Conservation (phyloP, 2,888 invertebrate genomes). For the Dendrolimus pini region DNA sequence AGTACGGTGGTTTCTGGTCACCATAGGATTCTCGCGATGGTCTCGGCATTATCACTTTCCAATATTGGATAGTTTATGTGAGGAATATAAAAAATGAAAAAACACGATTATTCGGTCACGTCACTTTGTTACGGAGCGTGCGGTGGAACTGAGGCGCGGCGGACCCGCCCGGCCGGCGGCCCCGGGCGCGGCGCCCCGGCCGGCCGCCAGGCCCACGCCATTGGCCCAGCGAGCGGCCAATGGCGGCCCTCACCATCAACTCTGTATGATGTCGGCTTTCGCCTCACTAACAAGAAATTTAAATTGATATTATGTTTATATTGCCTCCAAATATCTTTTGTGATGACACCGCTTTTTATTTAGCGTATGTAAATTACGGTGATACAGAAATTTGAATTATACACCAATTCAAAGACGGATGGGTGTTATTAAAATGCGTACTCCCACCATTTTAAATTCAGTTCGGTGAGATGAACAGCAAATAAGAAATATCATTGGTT, state of each 20-base stretch:
- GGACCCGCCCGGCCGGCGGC: slow-evolving; percentile 39
- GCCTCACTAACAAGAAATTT: slow-evolving; percentile 76
- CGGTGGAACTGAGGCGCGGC: slow-evolving; percentile 67
- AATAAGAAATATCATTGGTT: neutral
- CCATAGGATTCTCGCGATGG: slow-evolving; percentile 98
- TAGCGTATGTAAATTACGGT: slow-evolving; percentile 74
- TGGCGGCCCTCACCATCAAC: slow-evolving; percentile 13
- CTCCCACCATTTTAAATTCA: slow-evolving; percentile 43
- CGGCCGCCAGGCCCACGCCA: slow-evolving; percentile 18
- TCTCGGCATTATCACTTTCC: slow-evolving; percentile 87
- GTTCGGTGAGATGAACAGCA: slow-evolving; percentile 35
- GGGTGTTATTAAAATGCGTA: slow-evolving; percentile 51
- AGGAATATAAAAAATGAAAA: slow-evolving; percentile 24
- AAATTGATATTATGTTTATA: slow-evolving; percentile 78
- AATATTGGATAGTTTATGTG: slow-evolving; percentile 19
- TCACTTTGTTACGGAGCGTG: slow-evolving; percentile 60
- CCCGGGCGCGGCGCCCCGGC: slow-evolving; percentile 29
- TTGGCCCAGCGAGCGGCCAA: slow-evolving; percentile 51
- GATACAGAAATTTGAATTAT: slow-evolving; percentile 73
- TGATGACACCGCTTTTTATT: slow-evolving; percentile 77
- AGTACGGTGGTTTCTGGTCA: slow-evolving; percentile 99
- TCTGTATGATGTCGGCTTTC: slow-evolving; percentile 73
- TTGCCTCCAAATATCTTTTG: slow-evolving; percentile 77
- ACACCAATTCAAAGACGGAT: slow-evolving; percentile 63
- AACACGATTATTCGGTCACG: slow-evolving; percentile 47